Evolutionary conservation across 2,797 vertebrate species (phyloP), one percentile per base, ranked within the genome.

Genomic region (Morus bassanus): DNA sequence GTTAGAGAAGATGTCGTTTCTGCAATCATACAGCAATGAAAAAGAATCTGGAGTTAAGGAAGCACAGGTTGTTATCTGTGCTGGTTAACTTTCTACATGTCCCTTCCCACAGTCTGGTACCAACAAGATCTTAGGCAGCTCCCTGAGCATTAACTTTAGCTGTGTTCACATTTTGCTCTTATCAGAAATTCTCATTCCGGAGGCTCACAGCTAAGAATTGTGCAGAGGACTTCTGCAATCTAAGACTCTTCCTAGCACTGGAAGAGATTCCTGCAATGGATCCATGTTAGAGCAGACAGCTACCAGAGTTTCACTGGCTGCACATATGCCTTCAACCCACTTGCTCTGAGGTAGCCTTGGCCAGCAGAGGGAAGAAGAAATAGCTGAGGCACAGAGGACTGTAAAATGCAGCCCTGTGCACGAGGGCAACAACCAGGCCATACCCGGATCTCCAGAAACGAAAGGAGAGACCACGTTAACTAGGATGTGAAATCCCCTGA

Each of bases 1-100:
- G 96, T 98, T 87, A 98, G 93, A 25, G 98, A 97, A 1, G 98
- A 97, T 21, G 64, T 97, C 24, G 96, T 98, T 68, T 96, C 98
- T 98, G 97, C 18, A 80, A n/a, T 80, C 73, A 91, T 9, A 85
- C 50, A 60, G n/a, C 51, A 37, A 91, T 5, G 15, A 43, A 91
- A 45, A 60, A 86, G 43, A 79, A 84, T 16, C 19, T 25, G 41
- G 63, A 31, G 41, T 92, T 90, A 92, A 39, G 28, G n/a, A 79
- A 67, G 72, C 18, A 69, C 10, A 43, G 25, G 53, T 35, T 33
- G 11, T 46, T 73, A n/a, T 22, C 61, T 51, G 10, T 39, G 28
- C 60, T 82, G 64, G 57, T n/a, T 14, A 76, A 11, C 28, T 60
- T 70, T 56, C 81, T 39, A 14, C 51, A 23, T 1, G 11, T 24